These are phyloP conservation scores for Sipha maydis DNA, from an alignment of 2,888 invertebrate species.

Conservation along the genomic window DNA sequence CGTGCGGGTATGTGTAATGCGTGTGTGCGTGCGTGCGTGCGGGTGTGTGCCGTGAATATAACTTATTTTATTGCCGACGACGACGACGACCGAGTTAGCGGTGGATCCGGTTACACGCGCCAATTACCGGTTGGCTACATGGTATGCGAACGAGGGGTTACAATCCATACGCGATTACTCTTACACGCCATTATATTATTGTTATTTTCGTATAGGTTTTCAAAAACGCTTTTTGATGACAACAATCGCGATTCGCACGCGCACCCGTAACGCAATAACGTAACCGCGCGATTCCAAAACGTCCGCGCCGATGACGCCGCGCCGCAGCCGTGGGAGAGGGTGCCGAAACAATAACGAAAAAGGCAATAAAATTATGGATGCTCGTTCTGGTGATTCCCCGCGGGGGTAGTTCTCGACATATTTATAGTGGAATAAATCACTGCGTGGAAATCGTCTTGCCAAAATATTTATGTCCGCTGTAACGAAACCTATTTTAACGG, in stretches of 20 bases:
- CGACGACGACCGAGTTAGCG: neutral
- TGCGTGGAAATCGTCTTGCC: conserved; percentile 43
- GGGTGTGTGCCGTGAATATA: neutral
- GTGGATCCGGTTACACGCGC: conserved; percentile 47
- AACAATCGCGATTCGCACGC: neutral
- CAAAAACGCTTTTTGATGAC: neutral
- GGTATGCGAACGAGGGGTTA: neutral
- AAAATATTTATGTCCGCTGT: conserved; percentile 51
- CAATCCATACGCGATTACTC: neutral
- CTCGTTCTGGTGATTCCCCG: neutral
- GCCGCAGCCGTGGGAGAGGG: neutral
- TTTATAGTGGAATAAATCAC: conserved; percentile 60
- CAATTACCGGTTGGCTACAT: conserved; percentile 18
- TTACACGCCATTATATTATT: neutral
- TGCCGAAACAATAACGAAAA: conserved; percentile 39
- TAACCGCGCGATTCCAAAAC: neutral
- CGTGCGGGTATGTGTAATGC: no score
- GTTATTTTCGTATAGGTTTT: neutral
- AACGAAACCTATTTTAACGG: conserved; percentile 53
- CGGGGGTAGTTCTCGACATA: conserved; percentile 22
- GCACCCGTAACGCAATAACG: neutral
- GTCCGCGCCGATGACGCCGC: neutral
- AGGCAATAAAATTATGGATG: conserved; percentile 51
- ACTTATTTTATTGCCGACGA: conserved; percentile 48
- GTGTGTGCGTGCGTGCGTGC: no score